Conservation (phyloP, 2,113 vertebrate genomes). For the Entomyzon cyanotis region DNA sequence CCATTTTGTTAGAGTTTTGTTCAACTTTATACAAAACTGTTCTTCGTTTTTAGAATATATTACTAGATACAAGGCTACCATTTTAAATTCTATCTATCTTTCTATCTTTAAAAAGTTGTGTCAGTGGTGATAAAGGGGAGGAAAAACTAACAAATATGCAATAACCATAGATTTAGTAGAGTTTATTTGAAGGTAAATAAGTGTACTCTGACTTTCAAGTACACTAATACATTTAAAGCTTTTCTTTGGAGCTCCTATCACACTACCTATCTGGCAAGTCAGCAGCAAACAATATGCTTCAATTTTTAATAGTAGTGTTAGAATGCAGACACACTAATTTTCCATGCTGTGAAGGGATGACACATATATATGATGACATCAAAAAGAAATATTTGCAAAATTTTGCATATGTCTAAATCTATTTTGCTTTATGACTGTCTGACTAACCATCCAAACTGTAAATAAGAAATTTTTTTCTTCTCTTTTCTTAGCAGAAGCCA, state of each 20-base stretch:
- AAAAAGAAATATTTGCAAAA: neutral
- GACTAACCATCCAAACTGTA: neutral
- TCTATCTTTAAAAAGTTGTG: neutral
- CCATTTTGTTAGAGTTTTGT: neutral
- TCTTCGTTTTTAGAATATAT: neutral
- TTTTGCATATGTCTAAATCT: neutral
- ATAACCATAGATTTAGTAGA: neutral
- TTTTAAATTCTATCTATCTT: neutral
- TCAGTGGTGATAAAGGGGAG: neutral
- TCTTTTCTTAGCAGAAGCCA: neutral
- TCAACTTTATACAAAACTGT: neutral
- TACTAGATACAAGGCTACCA: neutral
- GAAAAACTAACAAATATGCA: neutral
- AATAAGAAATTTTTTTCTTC: neutral
- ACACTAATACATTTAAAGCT: neutral
- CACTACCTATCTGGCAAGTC: neutral
- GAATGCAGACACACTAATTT: neutral
- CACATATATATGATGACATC: neutral
- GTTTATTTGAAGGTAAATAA: neutral
- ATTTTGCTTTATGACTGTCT: neutral
- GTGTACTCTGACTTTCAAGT: neutral
- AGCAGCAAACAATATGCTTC: neutral
- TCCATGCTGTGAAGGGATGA: neutral
- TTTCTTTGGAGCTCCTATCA: neutral
- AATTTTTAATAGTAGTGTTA: neutral